Percentiles rank a stretch among this genome's conserved stretches.
Evolutionary conservation across 2,113 vertebrate species (phyloP).

Genomic region (Willisornis vidua): DNA sequence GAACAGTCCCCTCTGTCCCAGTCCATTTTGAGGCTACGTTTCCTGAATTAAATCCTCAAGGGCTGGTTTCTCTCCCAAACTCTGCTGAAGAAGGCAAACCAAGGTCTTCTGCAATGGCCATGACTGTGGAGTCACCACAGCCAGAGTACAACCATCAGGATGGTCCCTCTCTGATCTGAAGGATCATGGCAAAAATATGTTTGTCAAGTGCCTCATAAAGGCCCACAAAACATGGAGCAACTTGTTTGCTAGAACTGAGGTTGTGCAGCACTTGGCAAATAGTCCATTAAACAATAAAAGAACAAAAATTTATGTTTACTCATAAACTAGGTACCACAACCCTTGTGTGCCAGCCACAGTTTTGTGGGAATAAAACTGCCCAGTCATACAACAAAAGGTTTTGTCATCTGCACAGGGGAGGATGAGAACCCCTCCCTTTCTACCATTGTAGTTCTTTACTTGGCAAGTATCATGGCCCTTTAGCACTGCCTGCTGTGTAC

Average conservation of each 20-base stretch:
- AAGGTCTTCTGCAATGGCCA: not conserved
- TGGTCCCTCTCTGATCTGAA: not conserved
- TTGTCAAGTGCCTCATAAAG: not conserved
- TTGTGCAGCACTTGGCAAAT: not conserved
- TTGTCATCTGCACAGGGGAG: rapidly evolving
- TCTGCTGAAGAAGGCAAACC: not conserved
- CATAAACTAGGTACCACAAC: not conserved
- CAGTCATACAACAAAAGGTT: rapidly evolving
- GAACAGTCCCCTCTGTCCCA: rapidly evolving
- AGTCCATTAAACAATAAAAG: not conserved
- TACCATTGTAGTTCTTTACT: not conserved
- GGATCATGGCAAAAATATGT: not conserved
- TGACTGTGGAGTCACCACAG: not conserved
- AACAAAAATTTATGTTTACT: not conserved
- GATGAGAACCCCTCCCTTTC: not conserved
- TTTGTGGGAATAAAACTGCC: not conserved
- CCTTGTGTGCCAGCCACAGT: not conserved
- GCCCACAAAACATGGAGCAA: not conserved
- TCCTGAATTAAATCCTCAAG: not conserved
- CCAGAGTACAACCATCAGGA: not conserved
- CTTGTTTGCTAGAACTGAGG: not conserved
- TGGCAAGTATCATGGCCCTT: rapidly evolving
- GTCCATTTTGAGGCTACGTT: not conserved
- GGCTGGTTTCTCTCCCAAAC: not conserved
- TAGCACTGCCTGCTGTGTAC: not conserved